These are phyloP conservation scores for Ephydatia muelleri DNA, from an alignment of 37 sponge, comb jelly and placozoan species.

Conservation along the genomic window DNA sequence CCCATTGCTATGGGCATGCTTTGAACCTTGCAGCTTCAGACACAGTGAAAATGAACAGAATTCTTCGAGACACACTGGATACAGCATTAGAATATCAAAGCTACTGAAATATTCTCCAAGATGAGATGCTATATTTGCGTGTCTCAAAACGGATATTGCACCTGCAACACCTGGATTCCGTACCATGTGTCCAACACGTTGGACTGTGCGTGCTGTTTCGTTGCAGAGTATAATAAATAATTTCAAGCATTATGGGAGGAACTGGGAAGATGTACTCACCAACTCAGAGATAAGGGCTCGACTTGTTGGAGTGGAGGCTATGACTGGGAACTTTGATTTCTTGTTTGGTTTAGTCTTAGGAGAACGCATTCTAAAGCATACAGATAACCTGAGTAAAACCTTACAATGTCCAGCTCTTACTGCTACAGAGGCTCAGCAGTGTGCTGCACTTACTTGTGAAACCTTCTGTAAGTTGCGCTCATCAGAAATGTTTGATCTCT, in stretches of 20 bases:
- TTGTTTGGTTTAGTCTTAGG: slow-evolving; percentile 40
- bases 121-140: slow-evolving; percentile 10
- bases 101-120: slow-evolving; percentile 28
- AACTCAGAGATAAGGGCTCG: slow-evolving; percentile 39
- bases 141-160: slow-evolving; percentile 22
- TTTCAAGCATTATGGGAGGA: slow-evolving; percentile 26
- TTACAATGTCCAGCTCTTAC: slow-evolving; percentile 33
- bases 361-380: slow-evolving; percentile 29
- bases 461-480: background rate
- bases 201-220: slow-evolving; percentile 43
- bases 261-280: background rate
- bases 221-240: slow-evolving; percentile 46
- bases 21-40: no score
- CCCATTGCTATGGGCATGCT: no score
- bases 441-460: slow-evolving; percentile 17
- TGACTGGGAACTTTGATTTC: slow-evolving; percentile 22
- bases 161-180: slow-evolving; percentile 33
- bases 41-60: slow-evolving; percentile 3
- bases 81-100: slow-evolving; percentile 29
- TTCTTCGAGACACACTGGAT: slow-evolving; percentile 26
- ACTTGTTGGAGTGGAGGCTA: slow-evolving; percentile 21
- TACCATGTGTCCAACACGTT: slow-evolving; percentile 37
- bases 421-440: slow-evolving; percentile 23
- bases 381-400: slow-evolving; percentile 22
- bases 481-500: slow-evolving; percentile 18